Percentiles rank a stretch among this genome's conserved stretches.
phyloP scores from a whole-genome alignment of 2,113 vertebrate genomes.

The Ia io region DNA sequence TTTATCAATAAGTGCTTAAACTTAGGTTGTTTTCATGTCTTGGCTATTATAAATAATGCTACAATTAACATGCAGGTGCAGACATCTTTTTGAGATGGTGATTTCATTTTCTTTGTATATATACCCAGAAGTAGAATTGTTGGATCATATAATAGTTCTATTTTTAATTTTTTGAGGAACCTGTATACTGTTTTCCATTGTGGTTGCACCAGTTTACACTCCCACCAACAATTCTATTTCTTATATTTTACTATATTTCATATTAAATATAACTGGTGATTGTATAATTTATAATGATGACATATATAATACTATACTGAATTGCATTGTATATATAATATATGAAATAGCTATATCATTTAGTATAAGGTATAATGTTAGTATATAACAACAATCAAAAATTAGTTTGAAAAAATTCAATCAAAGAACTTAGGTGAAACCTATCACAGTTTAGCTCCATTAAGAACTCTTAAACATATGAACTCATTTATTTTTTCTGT shows the following conservation, averaged over 20 bases:
- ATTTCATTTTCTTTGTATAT: neutral
- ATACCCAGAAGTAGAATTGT: neutral
- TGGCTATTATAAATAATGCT: neutral
- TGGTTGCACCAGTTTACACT: neutral
- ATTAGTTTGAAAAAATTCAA: conserved; percentile 20
- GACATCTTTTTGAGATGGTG: neutral
- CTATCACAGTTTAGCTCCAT: neutral
- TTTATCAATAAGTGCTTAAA: neutral
- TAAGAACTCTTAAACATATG: neutral
- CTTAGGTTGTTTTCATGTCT: neutral
- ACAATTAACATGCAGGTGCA: neutral
- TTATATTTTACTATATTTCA: neutral
- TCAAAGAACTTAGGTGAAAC: neutral
- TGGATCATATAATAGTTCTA: neutral
- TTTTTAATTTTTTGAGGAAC: neutral
- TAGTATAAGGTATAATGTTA: neutral
- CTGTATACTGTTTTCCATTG: neutral
- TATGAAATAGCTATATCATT: neutral
- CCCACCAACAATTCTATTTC: neutral
- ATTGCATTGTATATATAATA: neutral
- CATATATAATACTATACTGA: neutral
- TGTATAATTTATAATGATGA: neutral
- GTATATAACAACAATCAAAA: neutral
- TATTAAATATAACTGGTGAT: neutral
- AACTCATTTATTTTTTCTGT: neutral